These are phyloP conservation scores for Aphyosemion australe DNA, from an alignment of 2,113 vertebrate species.

Conservation along the genomic window DNA sequence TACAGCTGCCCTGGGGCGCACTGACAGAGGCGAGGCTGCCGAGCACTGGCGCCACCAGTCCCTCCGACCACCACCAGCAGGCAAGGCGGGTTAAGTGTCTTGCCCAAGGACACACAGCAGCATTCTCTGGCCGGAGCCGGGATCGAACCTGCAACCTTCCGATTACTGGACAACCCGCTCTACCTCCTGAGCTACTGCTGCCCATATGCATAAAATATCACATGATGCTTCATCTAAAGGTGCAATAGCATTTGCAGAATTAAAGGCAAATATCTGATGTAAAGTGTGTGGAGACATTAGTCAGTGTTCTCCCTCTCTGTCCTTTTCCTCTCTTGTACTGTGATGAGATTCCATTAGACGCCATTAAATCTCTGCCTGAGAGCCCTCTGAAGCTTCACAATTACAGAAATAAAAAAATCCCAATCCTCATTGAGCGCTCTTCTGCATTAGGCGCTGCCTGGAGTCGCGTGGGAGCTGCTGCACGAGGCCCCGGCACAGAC, in stretches of 20 bases:
- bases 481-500: constrained; percentile 47
- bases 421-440: constrained; percentile 65
- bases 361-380: constrained; percentile 77
- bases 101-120: no score
- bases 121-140: no score
- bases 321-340: constrained; percentile 57
- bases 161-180: no score
- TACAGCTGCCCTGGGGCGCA: no score
- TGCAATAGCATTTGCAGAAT: constrained; percentile 43
- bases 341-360: constrained; percentile 79
- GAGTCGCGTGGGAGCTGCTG: constrained; percentile 72
- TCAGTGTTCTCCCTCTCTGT: constrained; percentile 48
- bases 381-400: constrained; percentile 76
- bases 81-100: no score
- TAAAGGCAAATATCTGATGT: constrained; percentile 28
- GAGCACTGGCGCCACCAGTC: no score
- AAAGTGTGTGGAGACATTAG: constrained; percentile 45
- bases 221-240: constrained; percentile 10
- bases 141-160: no score
- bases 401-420: constrained; percentile 65
- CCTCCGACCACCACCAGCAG: no score
- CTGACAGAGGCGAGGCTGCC: no score
- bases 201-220: constrained; percentile 3
- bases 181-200: no score
- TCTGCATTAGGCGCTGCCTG: constrained; percentile 57